Evolutionary conservation across 2,113 vertebrate genomes (phyloP).

Genomic region (Ceyx cyanopectus): DNA sequence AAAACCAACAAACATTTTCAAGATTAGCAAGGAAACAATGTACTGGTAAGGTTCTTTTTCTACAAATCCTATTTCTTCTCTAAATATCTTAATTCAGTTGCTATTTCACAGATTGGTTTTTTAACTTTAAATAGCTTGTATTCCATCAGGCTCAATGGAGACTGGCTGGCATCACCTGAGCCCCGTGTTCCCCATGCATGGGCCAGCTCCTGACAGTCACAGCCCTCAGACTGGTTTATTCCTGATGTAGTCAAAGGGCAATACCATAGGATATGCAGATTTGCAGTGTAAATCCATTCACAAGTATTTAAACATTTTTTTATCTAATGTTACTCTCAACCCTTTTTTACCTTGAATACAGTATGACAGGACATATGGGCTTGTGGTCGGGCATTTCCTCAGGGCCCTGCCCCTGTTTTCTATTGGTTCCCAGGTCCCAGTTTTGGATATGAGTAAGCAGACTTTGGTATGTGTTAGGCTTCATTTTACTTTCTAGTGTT

Average conservation of each 20-base stretch:
- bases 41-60: not conserved
- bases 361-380: not conserved
- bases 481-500: not conserved
- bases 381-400: not conserved
- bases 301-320: not conserved
- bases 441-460: not conserved
- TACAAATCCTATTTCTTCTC: not conserved
- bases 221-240: not conserved
- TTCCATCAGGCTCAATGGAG: not conserved
- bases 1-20: not conserved
- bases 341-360: not conserved
- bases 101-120: not conserved
- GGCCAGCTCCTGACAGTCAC: not conserved
- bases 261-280: rapidly evolving
- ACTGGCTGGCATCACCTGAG: not conserved
- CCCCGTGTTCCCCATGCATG: not conserved
- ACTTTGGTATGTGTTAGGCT: not conserved
- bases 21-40: not conserved
- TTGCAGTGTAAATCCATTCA: not conserved
- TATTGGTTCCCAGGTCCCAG: not conserved
- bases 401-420: not conserved
- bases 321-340: too few relatives aligned
- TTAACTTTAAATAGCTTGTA: not conserved
- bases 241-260: not conserved
- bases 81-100: not conserved